These are phyloP conservation scores for Drosophila demipolita DNA, from an alignment of 2,888 invertebrate genomes.

Conservation along the genomic window DNA sequence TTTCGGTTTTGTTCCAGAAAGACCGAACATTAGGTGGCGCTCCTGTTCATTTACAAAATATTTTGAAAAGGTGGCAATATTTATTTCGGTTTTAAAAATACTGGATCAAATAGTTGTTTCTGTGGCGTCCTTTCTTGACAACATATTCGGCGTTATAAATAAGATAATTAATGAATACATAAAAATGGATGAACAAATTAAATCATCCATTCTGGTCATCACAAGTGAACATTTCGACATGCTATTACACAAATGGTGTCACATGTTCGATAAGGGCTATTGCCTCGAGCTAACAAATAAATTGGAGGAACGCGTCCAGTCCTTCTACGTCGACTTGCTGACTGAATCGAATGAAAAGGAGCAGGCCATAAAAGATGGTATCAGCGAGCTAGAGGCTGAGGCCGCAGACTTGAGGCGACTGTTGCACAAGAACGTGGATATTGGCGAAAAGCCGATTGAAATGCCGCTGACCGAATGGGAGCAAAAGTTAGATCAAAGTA, in stretches of 20 bases:
- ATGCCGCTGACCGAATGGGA: slow-evolving; percentile 86
- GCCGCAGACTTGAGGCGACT: slow-evolving; percentile 77
- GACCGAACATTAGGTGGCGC: background rate
- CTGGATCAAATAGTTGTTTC: background rate
- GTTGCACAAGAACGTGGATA: slow-evolving; percentile 71
- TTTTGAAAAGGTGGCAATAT: background rate
- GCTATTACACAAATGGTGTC: slow-evolving; percentile 76
- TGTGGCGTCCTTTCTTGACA: background rate
- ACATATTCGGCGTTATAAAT: background rate
- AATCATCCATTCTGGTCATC: slow-evolving; percentile 64
- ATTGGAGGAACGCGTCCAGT: slow-evolving; percentile 85
- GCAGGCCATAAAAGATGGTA: slow-evolving; percentile 87
- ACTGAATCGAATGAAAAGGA: slow-evolving; percentile 86
- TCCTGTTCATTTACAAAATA: background rate
- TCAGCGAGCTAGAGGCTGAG: slow-evolving; percentile 84
- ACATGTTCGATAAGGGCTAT: slow-evolving; percentile 76
- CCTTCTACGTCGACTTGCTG: slow-evolving; percentile 88
- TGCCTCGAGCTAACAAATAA: slow-evolving; percentile 75
- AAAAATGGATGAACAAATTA: slow-evolving; percentile 39
- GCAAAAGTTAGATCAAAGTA: slow-evolving; percentile 87
- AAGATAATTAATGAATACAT: background rate
- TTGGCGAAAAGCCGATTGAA: slow-evolving; percentile 62
- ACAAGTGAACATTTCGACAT: slow-evolving; percentile 70
- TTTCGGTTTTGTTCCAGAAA: slow-evolving; percentile 38
- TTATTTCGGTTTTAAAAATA: background rate